phyloP scores from a whole-genome alignment of 2,797 vertebrate species.

The Sorex maritimensis region DNA sequence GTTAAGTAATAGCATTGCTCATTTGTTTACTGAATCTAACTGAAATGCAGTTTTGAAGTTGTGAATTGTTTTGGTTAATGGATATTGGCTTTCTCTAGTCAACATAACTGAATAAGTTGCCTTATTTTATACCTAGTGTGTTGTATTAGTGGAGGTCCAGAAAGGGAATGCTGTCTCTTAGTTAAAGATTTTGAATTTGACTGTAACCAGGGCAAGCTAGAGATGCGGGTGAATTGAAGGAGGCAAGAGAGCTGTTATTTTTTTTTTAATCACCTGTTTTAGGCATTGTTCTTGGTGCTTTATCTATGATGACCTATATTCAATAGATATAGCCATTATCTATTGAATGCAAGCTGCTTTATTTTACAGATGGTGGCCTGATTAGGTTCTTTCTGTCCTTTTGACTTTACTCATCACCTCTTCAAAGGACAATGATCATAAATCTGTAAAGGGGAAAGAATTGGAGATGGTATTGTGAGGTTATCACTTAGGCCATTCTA shows the following conservation, averaged over 20 bases:
- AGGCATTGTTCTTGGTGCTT: constrained; percentile 50
- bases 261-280: constrained; percentile 56
- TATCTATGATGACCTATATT: neutral
- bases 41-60: constrained; percentile 43
- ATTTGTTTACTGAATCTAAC: constrained; percentile 46
- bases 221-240: constrained; percentile 43
- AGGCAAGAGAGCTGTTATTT: constrained; percentile 21
- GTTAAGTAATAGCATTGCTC: constrained; percentile 43
- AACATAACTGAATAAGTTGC: neutral
- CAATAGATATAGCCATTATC: constrained; percentile 1
- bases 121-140: neutral
- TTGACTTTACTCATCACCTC: neutral
- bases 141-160: neutral
- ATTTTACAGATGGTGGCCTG: constrained; percentile 18
- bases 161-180: neutral
- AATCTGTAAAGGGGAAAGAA: constrained; percentile 40
- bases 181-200: constrained; percentile 32
- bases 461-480: neutral
- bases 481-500: constrained; percentile 23
- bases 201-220: neutral
- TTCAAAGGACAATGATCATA: constrained; percentile 55
- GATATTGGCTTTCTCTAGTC: constrained; percentile 17
- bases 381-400: neutral
- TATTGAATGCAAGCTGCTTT: constrained; percentile 35
- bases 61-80: constrained; percentile 30